Evolutionary conservation across 1,140 invertebrate genomes (phyloP), one percentile per base, ranked within the genome.

Genomic region (Colletes latitarsis): DNA sequence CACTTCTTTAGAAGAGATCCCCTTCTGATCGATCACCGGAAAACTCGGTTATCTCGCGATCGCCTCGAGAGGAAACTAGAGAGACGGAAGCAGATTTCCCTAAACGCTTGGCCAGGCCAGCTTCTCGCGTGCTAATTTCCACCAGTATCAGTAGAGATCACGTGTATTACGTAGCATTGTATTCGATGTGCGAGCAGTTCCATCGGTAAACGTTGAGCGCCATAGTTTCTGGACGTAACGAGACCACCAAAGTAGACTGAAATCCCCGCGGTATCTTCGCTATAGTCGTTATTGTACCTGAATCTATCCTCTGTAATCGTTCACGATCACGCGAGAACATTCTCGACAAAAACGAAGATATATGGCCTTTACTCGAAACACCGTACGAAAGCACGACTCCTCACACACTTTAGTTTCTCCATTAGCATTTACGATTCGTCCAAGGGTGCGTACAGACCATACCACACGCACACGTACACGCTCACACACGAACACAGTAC

Each of bases 1-100:
- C 88, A 90, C 63, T 90, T 88, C 69, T 88, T 89, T 90, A 91
- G 88, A 68, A 90, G 74, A 89, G 84, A 90, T 89, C 89, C 88
- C 86, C 83, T 88, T 88, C 85, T 3, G 19, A 89, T 88, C 85
- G 86, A 90, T 86, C 86, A 89, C 70, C 69, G 73, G 64, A 63
- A 62, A 77, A 10, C 52, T 62, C 68, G 62, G 71, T 10, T 84
- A 68, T 67, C 41, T 58, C 73, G 19, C 64, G 72, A 82, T 82
- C 49, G 72, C 15, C 58, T 77, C 41, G 57, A 76, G 9, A 63
- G 21, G 3, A 58, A 41, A 39, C 6, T n/a, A 58, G 41, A 70
- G 9, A 60, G 4, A 72, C 4, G 6, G 14, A 60, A 4, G 8
- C 8, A 17, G 46, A 55, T 58, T 71, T 58, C n/a, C 10, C 30